phyloP scores from a whole-genome alignment of 2,113 vertebrate genomes.

The Pontoporia blainvillei region DNA sequence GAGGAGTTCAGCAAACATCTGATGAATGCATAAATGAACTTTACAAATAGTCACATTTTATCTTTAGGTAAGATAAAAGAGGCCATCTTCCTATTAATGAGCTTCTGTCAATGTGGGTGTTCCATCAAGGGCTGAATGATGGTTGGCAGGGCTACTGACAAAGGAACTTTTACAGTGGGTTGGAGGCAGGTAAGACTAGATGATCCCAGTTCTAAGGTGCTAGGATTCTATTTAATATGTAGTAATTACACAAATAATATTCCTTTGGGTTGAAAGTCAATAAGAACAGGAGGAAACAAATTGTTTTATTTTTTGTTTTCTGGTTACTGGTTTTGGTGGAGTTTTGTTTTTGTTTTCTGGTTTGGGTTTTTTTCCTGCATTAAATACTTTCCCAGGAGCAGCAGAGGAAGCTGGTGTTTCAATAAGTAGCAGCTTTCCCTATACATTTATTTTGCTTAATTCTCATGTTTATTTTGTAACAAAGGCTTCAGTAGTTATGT shows the following conservation, averaged over 20 bases:
- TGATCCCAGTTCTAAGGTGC: background rate
- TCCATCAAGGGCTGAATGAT: background rate
- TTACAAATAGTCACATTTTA: background rate
- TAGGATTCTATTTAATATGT: background rate
- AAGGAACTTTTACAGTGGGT: background rate
- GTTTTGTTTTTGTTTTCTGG: background rate
- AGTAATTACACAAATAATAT: background rate
- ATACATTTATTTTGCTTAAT: background rate
- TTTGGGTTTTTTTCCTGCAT: background rate
- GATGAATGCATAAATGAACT: background rate
- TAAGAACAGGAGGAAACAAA: background rate
- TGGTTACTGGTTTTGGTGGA: background rate
- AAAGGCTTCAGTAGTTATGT: background rate
- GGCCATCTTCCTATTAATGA: background rate
- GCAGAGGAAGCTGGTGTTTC: background rate
- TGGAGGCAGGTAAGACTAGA: background rate
- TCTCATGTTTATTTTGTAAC: constrained; percentile 14
- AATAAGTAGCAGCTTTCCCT: background rate
- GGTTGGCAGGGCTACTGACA: no score
- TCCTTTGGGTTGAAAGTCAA: background rate
- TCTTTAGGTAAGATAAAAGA: background rate
- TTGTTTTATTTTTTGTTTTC: background rate
- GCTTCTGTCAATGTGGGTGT: background rate
- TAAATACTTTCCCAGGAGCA: background rate
- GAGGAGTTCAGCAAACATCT: background rate